These are phyloP conservation scores for Danio tinwini DNA, from an alignment of 2,797 vertebrate species.

Conservation along the genomic window DNA sequence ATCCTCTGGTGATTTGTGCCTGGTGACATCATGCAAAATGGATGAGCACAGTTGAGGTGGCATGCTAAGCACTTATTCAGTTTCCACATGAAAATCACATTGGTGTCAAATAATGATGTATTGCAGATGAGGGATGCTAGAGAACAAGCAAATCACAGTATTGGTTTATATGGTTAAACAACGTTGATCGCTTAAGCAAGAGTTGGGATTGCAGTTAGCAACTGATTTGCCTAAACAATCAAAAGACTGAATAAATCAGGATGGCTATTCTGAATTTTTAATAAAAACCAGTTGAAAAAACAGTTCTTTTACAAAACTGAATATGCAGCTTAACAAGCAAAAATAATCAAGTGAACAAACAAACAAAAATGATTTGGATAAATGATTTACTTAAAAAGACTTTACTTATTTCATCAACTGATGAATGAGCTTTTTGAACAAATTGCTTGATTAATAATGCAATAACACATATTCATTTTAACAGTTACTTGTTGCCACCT, in stretches of 20 bases:
- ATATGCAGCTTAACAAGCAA: not conserved
- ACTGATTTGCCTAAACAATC: not conserved
- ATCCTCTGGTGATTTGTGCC: constrained; percentile 45
- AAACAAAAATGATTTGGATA: too few relatives aligned
- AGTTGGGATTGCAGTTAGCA: constrained; percentile 5
- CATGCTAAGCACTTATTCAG: constrained; percentile 53
- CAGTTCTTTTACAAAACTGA: not conserved
- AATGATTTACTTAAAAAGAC: too few relatives aligned
- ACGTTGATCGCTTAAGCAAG: not conserved
- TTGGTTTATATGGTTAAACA: not conserved
- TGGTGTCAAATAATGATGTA: constrained; percentile 45
- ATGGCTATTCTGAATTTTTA: not conserved
- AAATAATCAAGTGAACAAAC: too few relatives aligned
- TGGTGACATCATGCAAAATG: constrained; percentile 56
- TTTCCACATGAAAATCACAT: constrained; percentile 38
- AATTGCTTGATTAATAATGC: too few relatives aligned
- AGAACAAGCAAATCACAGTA: constrained; percentile 8
- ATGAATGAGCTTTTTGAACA: too few relatives aligned
- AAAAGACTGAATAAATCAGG: constrained; percentile 6
- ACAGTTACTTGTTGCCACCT: too few relatives aligned
- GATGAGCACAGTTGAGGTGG: constrained; percentile 52
- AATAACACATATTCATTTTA: too few relatives aligned
- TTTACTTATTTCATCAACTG: too few relatives aligned
- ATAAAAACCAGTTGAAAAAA: too few relatives aligned
- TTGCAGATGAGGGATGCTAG: constrained; percentile 40